Percentiles rank a stretch among this genome's conserved stretches.
These are phyloP conservation scores for Cephalotes varians DNA, from an alignment of 2,888 invertebrate genomes.

Conservation along the genomic window DNA sequence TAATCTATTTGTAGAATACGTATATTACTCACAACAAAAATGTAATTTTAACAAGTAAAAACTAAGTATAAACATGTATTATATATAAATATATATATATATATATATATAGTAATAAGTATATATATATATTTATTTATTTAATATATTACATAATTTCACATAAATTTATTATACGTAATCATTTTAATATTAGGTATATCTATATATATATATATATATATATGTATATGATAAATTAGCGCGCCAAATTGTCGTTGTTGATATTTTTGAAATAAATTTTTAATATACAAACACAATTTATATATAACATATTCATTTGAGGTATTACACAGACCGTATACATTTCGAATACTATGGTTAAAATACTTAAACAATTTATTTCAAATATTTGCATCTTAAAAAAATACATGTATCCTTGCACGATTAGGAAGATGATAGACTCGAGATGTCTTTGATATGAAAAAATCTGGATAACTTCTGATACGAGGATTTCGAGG, in stretches of 20 bases:
- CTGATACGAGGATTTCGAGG: background rate
- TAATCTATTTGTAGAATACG: too few species aligned
- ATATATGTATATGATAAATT: too few species aligned
- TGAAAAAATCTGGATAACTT: background rate
- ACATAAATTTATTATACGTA: too few species aligned
- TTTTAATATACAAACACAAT: background rate
- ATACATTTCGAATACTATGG: background rate
- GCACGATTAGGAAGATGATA: background rate
- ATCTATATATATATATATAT: too few species aligned
- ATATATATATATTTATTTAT: too few species aligned
- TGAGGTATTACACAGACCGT: background rate
- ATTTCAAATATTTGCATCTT: background rate
- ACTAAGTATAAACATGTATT: too few species aligned
- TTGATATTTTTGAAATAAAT: background rate
- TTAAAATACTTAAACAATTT: background rate
- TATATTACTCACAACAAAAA: too few species aligned
- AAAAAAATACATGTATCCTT: background rate
- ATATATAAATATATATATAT: too few species aligned
- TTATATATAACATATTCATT: background rate
- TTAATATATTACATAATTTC: too few species aligned
- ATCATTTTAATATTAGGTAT: too few species aligned
- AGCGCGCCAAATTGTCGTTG: background rate
- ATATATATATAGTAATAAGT: too few species aligned
- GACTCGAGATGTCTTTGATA: background rate
- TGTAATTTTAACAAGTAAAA: too few species aligned